These are phyloP conservation scores for Pluvialis apricaria DNA, from an alignment of 2,113 vertebrate genomes.

Conservation along the genomic window DNA sequence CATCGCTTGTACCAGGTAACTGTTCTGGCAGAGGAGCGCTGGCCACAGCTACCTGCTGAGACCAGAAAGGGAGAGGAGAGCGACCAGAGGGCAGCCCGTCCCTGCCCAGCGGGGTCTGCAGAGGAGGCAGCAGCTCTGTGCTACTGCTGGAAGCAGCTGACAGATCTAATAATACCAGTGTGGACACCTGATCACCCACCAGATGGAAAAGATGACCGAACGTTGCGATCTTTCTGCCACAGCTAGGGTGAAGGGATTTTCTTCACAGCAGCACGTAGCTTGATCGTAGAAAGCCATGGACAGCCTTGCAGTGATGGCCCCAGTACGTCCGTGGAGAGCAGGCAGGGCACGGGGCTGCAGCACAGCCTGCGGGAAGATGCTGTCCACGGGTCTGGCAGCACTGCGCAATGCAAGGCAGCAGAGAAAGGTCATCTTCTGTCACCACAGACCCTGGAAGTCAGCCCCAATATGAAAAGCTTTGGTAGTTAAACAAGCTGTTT, in stretches of 20 bases:
- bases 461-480: neutral
- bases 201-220: neutral
- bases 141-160: neutral
- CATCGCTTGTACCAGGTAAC: neutral
- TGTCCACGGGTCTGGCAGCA: neutral
- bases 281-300: neutral
- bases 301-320: neutral
- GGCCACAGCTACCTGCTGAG: neutral
- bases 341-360: neutral
- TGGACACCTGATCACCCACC: neutral
- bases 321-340: accelerated
- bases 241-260: neutral
- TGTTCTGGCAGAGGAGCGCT: neutral
- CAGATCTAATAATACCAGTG: neutral
- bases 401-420: accelerated
- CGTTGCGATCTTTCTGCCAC: neutral
- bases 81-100: accelerated
- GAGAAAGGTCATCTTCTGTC: neutral
- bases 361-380: neutral
- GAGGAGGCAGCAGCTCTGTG: neutral
- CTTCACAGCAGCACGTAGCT: neutral
- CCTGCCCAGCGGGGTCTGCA: neutral
- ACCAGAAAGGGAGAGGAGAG: no score
- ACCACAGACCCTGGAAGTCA: neutral
- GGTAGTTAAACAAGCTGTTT: neutral